These are phyloP conservation scores for Astropecten irregularis DNA, from an alignment of 53 echinoderm and acorn worm genomes.

Conservation along the genomic window DNA sequence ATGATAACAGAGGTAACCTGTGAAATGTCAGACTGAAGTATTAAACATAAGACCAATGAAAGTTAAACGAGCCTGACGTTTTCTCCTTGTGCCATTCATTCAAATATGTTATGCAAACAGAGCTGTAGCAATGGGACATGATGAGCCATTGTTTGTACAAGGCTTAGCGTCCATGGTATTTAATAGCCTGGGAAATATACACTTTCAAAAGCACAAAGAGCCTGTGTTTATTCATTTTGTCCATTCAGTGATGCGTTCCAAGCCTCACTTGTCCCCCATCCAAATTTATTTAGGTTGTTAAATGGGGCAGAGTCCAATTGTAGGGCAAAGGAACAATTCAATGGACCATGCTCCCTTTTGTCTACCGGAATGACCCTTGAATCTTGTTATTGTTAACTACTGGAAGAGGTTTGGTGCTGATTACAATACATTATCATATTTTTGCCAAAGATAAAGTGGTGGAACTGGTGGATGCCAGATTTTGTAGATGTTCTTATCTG, in stretches of 20 bases:
- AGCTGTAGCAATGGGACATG: too few species aligned
- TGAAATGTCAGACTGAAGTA: too few species aligned
- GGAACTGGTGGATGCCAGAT: too few species aligned
- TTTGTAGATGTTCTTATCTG: too few species aligned
- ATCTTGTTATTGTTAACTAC: neutral
- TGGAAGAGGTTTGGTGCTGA: too few species aligned
- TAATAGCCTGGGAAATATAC: neutral
- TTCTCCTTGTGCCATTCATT: neutral
- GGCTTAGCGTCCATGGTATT: conserved; percentile 40
- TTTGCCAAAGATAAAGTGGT: too few species aligned
- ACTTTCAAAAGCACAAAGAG: neutral
- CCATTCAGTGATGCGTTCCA: neutral
- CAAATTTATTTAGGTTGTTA: conserved; percentile 10
- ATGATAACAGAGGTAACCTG: too few species aligned
- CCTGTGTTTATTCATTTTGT: neutral
- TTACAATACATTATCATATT: too few species aligned
- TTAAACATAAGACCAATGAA: too few species aligned
- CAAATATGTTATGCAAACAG: too few species aligned
- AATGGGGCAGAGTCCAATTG: neutral
- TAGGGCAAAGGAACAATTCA: too few species aligned
- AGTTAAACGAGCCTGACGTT: too few species aligned
- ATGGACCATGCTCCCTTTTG: neutral
- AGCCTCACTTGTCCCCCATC: neutral
- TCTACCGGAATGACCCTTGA: neutral
- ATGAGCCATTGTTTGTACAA: neutral